Evolutionary conservation across 2,113 vertebrate genomes (phyloP), one percentile per base, ranked within the genome.

Genomic region (Rissa tridactyla): DNA sequence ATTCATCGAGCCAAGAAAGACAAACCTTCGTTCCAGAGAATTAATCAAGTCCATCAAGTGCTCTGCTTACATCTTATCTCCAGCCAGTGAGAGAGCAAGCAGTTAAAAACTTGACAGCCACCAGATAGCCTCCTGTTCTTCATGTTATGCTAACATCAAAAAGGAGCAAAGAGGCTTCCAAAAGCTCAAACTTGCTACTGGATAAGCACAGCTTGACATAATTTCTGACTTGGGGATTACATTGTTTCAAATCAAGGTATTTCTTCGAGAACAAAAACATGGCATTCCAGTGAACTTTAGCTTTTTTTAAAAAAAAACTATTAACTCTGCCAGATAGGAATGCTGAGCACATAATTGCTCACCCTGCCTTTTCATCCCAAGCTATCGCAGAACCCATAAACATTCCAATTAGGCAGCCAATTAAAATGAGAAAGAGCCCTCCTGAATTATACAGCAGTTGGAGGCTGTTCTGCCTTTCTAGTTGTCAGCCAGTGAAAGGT

Each of bases 381-480:
- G 98, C 98, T 98, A 97, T 98, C 98, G 97, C 98, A 98, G 98
- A 98, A 98, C 98, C 98, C 98, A 98, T 99, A 99, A 99, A 99
- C 99, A 99, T 98, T 98, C 99, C 99, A 99, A 99, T 99, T 99
- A 99, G 98, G 98, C 98, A 99, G 98, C 98, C 99, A 99, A 99
- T 99, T 99, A 99, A 99, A 99, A 98, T 97, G 98, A 98, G 98
- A 98, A 98, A 97, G 98, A 98, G 97, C 97, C 97, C 98, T 98
- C 98, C 95, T 97, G 98, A 98, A 98, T 98, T 98, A 98, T 97
- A 97, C 97, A 98, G 97, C 97, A 97, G 98, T 98, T 94, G 98
- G 98, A 96, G 97, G 97, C 98, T 97, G 97, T 76, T 79, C 98
- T 97, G 97, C 97, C 98, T 98, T 98, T 97, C 97, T 95, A 88